Percentiles rank a stretch among this genome's conserved stretches.
Conservation (phyloP, 2,888 invertebrate species). For the Cantharis nigra region DNA sequence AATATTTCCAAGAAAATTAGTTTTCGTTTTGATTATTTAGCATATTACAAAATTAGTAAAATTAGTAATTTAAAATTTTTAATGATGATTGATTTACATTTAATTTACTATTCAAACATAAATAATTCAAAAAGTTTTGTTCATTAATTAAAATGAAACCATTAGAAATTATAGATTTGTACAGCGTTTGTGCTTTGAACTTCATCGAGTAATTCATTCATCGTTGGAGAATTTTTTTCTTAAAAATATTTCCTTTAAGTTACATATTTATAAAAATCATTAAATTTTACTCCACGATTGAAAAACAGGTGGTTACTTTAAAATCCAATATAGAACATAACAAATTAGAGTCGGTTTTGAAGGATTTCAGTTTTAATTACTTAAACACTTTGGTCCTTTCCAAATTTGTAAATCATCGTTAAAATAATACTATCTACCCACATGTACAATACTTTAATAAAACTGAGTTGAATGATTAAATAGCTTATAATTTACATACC, state of each 20-base stretch:
- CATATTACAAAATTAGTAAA: not conserved
- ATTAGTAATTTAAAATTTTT: not conserved
- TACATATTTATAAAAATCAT: not conserved
- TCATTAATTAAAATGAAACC: not conserved
- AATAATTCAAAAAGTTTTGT: not conserved
- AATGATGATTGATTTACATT: not conserved
- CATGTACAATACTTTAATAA: slow-evolving; percentile 5
- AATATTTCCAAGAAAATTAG: too few species aligned
- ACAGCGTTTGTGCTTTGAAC: not conserved
- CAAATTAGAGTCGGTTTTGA: not conserved
- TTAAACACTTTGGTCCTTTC: not conserved
- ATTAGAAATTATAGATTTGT: not conserved
- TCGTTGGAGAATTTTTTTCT: too few species aligned
- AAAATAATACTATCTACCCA: not conserved
- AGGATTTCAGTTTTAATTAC: not conserved
- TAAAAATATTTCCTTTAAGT: not conserved
- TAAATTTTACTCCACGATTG: not conserved
- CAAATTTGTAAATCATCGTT: not conserved
- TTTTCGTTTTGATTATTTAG: not conserved
- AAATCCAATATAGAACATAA: not conserved
- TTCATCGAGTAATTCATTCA: not conserved
- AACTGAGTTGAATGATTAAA: slow-evolving; percentile 20
- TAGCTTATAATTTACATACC: slow-evolving; percentile 18
- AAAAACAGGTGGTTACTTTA: not conserved
- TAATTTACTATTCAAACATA: not conserved